These are phyloP conservation scores for Mungos mungo DNA, from an alignment of 2,113 vertebrate species.

Conservation along the genomic window DNA sequence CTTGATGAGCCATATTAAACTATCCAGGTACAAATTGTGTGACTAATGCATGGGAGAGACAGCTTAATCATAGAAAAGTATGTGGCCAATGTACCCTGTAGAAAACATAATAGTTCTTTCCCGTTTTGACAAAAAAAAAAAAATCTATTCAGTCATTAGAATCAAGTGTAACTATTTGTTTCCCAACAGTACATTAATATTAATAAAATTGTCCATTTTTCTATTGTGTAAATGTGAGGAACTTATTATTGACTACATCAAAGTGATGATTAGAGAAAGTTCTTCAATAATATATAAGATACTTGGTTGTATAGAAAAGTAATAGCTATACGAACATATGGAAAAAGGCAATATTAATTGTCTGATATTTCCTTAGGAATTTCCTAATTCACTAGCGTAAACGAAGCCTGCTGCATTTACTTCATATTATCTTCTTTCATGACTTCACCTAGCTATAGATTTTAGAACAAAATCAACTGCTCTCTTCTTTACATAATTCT, in stretches of 20 bases:
- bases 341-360: not conserved
- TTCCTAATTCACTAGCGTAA: not conserved
- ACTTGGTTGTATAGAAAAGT: not conserved
- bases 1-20: constrained; percentile 42
- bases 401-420: not conserved
- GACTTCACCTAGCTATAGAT: not conserved
- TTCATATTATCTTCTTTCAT: not conserved
- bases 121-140: not conserved
- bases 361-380: not conserved
- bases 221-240: not conserved
- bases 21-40: not conserved
- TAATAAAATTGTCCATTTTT: constrained; percentile 23
- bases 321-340: not conserved
- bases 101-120: not conserved
- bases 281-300: not conserved
- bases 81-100: not conserved
- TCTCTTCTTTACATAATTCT: not conserved
- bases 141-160: not conserved
- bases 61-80: not conserved
- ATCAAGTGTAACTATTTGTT: not conserved
- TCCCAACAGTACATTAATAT: not conserved
- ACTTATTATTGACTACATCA: not conserved
- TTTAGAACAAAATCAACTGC: not conserved
- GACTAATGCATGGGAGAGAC: constrained; percentile 58
- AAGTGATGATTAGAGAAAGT: not conserved